A percentile compares a stretch with the other conserved stretches of the same genome.
Conservation (phyloP, 2,113 vertebrate genomes). For the Xyliphius kryptos region DNA sequence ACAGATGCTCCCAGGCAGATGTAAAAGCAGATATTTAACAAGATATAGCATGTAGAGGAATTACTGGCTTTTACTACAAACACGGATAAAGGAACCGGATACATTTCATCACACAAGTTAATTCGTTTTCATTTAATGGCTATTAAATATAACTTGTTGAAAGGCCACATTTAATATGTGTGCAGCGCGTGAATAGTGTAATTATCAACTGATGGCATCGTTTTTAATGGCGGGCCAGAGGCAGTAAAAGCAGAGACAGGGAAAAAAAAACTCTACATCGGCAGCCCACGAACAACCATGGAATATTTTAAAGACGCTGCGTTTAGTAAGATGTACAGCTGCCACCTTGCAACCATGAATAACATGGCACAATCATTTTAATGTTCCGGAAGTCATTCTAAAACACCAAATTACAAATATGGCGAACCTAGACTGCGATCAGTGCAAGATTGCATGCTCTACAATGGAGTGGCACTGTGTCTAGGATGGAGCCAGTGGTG, state of each 20-base stretch:
- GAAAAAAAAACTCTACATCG: constrained; percentile 1
- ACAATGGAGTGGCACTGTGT: no score
- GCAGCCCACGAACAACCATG: neutral
- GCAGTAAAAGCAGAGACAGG: neutral
- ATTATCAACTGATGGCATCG: constrained; percentile 3
- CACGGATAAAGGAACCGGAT: neutral
- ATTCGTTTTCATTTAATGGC: constrained; percentile 19
- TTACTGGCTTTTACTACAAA: neutral
- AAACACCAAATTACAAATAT: no score
- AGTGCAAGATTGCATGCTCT: no score
- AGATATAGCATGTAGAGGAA: neutral
- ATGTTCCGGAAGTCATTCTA: no score
- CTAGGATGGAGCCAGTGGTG: no score
- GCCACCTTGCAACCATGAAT: no score
- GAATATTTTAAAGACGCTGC: neutral
- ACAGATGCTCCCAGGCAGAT: neutral
- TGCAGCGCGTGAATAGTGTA: neutral
- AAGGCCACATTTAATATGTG: constrained; percentile 6
- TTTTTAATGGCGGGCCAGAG: neutral
- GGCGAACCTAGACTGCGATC: no score
- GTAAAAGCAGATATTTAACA: constrained; percentile 14
- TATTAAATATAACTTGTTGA: constrained; percentile 15
- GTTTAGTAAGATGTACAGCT: neutral
- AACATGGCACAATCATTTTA: no score
- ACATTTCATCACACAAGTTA: neutral